Evolutionary conservation across 2,113 vertebrate genomes (phyloP).

Genomic region (Proteles cristata): DNA sequence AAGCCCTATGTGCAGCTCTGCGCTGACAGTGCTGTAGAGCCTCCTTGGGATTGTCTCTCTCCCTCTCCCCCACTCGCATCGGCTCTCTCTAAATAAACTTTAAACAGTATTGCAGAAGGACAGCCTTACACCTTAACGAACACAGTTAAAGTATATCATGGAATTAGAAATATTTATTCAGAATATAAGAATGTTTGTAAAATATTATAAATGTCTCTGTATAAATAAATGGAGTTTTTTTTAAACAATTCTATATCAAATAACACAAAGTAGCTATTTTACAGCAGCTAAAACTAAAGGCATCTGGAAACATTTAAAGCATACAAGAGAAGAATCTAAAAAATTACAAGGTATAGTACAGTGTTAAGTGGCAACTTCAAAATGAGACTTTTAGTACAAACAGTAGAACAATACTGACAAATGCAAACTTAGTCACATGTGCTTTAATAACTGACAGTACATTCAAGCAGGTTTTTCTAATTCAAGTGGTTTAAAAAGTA

Average conservation of each 20-base stretch:
- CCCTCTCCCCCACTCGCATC: too few relatives aligned
- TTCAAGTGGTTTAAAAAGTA: slow-evolving; percentile 74
- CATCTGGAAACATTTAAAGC: slow-evolving; percentile 79
- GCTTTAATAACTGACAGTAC: slow-evolving; percentile 80
- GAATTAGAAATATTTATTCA: slow-evolving; percentile 92
- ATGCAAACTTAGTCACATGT: slow-evolving; percentile 79
- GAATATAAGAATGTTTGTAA: slow-evolving; percentile 92
- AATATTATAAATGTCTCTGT: slow-evolving; percentile 93
- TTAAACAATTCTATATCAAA: slow-evolving; percentile 89
- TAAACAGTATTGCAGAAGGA: neutral
- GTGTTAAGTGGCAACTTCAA: slow-evolving; percentile 58
- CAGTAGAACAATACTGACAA: slow-evolving; percentile 79
- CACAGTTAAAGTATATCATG: slow-evolving; percentile 43
- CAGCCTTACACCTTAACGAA: neutral
- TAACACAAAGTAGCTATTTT: slow-evolving; percentile 86
- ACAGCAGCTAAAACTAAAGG: slow-evolving; percentile 86
- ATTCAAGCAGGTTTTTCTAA: slow-evolving; percentile 82
- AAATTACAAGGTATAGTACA: slow-evolving; percentile 73
- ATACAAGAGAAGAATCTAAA: slow-evolving; percentile 70
- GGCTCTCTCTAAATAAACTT: too few relatives aligned
- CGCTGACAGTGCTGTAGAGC: too few relatives aligned
- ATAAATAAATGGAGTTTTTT: slow-evolving; percentile 90
- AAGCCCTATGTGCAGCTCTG: too few relatives aligned
- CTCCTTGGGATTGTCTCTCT: too few relatives aligned
- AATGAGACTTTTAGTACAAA: slow-evolving; percentile 73